These are phyloP conservation scores for Drosophila asahinai DNA, from an alignment of 1,140 invertebrate species.

Conservation along the genomic window DNA sequence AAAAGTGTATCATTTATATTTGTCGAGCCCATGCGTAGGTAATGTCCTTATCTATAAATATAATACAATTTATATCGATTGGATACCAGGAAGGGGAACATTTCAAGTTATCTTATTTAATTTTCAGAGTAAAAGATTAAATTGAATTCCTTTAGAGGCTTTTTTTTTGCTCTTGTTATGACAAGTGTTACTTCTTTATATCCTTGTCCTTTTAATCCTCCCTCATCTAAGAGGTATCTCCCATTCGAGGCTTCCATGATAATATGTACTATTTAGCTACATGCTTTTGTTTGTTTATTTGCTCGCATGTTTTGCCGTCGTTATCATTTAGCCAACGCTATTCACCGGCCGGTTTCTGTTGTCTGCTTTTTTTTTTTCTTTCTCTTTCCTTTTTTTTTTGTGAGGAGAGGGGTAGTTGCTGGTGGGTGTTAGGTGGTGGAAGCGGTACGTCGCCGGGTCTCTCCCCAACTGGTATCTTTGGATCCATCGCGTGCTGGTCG, in stretches of 20 bases:
- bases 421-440: constrained; percentile 14
- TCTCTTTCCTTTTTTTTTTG: neutral
- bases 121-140: neutral
- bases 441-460: constrained; percentile 19
- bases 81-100: neutral
- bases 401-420: neutral
- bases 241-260: constrained; percentile 1
- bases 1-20: constrained; percentile 9
- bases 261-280: constrained; percentile 8
- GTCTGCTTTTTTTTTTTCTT: constrained; percentile 9
- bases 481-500: constrained; percentile 35
- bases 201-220: too few relatives aligned
- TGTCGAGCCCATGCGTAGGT: neutral
- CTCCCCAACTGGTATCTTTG: constrained; percentile 5
- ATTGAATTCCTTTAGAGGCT: neutral
- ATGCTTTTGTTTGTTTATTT: constrained; percentile 60
- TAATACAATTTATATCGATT: neutral
- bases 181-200: too few relatives aligned
- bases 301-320: constrained; percentile 67
- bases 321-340: constrained; percentile 66
- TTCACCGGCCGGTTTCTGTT: constrained; percentile 67
- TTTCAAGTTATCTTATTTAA: too few relatives aligned
- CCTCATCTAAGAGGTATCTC: constrained; percentile 12
- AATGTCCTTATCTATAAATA: constrained; percentile 1
- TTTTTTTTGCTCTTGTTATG: too few relatives aligned